Evolutionary conservation across 2,113 vertebrate genomes (phyloP), one percentile per base, ranked within the genome.

Genomic region (Globicephala melas): DNA sequence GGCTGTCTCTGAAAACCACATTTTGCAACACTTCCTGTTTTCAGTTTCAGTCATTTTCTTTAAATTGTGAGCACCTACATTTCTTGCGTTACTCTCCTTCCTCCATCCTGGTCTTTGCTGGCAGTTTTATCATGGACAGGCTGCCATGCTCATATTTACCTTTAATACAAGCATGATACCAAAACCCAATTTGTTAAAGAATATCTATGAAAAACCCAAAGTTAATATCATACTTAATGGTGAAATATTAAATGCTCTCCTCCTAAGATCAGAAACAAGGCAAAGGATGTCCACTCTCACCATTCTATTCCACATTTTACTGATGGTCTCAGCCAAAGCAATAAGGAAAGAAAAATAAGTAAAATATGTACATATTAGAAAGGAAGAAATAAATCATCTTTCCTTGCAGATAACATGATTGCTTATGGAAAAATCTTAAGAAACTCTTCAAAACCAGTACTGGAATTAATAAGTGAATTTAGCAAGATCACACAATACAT

Each of bases 221-320:
- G 38, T 14, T 53, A 80, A 41, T n/a, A 70, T 41, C 41, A 76
- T 82, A 87, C 20, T 60, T 82, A 58, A 74, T 33, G 58, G 33
- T 38, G 20, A 82, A 76, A 89, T 74, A 91, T 25, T 91, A 91
- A 96, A 87, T 92, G 36, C 53, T 94, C 74, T 73, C 31, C 55
- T 91, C 8, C 38, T 76, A 87, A 96, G 76, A 84, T 77, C 58
- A 41, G 15, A 84, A 88, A 83, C 50, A 83, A 92, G n/a, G 38
- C 41, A 95, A 70, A 76, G 3, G 7, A 36, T 88, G 50, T 53
- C 28, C 25, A 63, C 41, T 83, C 18, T 79, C 50, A 47, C 15
- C 55, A 23, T 58, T 67, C 23, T 53, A 62, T n/a, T 67, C 33
- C 86, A 58, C 21, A 62, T 21, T 87, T 67, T 94, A 81, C 38